Evolutionary conservation across 2,797 vertebrate species (phyloP).

Genomic region (Lemur catta): DNA sequence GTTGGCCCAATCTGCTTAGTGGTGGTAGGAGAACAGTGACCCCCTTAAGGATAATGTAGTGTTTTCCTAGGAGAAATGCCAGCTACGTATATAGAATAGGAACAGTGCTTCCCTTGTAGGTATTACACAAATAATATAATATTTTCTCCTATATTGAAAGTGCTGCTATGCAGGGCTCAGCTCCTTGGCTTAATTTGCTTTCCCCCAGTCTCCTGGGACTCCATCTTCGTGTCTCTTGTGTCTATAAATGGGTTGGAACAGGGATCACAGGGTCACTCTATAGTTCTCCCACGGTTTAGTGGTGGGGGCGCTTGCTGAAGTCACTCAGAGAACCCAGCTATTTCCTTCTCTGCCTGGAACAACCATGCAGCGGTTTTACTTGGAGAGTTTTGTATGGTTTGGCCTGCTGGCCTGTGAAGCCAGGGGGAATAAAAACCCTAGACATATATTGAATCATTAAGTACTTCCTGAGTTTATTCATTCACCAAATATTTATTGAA

Average conservation of each 20-base stretch:
- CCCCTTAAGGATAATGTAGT: conserved; percentile 2
- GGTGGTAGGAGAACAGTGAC: not conserved
- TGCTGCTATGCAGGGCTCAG: not conserved
- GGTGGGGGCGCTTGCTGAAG: not conserved
- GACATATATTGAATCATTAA: conserved; percentile 38
- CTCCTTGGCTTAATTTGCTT: not conserved
- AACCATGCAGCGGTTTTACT: conserved; percentile 35
- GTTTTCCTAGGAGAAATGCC: conserved; percentile 58
- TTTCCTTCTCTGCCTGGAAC: conserved; percentile 14
- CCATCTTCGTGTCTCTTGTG: not conserved
- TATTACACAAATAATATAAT: not conserved
- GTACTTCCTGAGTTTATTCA: conserved; percentile 43
- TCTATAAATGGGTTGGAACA: conserved; percentile 21
- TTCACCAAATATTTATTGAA: conserved; percentile 46
- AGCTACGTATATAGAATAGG: conserved; percentile 10
- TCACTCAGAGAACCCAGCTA: not conserved
- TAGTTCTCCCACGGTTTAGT: not conserved
- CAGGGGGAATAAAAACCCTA: conserved; percentile 26
- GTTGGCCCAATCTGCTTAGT: conserved; percentile 29
- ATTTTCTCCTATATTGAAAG: not conserved
- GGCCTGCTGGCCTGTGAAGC: not conserved
- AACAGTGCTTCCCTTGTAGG: conserved; percentile 60
- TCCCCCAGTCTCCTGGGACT: not conserved
- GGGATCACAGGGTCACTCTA: not conserved
- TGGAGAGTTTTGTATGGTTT: conserved; percentile 34